Evolutionary conservation across 1,140 invertebrate genomes (phyloP).

Genomic region (Drosophila ercepeae): DNA sequence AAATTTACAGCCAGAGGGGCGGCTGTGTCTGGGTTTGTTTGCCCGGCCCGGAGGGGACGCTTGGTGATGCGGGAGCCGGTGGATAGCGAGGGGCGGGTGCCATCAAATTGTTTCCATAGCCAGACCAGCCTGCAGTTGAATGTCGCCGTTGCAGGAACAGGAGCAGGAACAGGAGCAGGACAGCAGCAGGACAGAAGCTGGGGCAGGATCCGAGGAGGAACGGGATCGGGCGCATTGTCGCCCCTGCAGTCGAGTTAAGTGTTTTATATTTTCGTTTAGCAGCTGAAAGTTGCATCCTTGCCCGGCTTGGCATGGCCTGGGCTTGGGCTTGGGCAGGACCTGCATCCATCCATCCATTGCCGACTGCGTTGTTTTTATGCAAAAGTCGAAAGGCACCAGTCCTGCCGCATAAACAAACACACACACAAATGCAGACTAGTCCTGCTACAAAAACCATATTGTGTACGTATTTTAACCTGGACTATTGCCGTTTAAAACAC

Average conservation of each 20-base stretch:
- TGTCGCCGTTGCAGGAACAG: slow-evolving; percentile 16
- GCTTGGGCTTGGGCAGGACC: slow-evolving; percentile 18
- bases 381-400: slow-evolving; percentile 72
- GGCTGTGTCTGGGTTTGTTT: slow-evolving; percentile 41
- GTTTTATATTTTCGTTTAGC: slow-evolving; percentile 83
- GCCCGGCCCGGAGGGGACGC: slow-evolving; percentile 5
- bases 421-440: slow-evolving; percentile 18
- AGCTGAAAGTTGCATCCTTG: slow-evolving; percentile 80
- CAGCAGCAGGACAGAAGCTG: too few species aligned
- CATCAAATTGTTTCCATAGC: slow-evolving; percentile 64
- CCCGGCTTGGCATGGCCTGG: slow-evolving; percentile 10
- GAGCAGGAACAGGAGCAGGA: too few species aligned
- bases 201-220: slow-evolving; percentile 44
- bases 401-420: slow-evolving; percentile 38
- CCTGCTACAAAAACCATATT: neutral
- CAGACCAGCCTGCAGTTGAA: slow-evolving; percentile 20
- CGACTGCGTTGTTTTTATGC: slow-evolving; percentile 74
- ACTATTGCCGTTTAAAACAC: slow-evolving; percentile 63
- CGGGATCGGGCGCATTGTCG: slow-evolving; percentile 19
- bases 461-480: slow-evolving; percentile 29
- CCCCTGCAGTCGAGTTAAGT: slow-evolving; percentile 74
- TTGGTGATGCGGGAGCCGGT: slow-evolving; percentile 1
- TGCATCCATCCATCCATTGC: slow-evolving; percentile 43
- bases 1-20: slow-evolving; percentile 59
- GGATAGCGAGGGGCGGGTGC: slow-evolving; percentile 10